Conservation (phyloP, 1,140 invertebrate species). For the Anastrepha obliqua region DNA sequence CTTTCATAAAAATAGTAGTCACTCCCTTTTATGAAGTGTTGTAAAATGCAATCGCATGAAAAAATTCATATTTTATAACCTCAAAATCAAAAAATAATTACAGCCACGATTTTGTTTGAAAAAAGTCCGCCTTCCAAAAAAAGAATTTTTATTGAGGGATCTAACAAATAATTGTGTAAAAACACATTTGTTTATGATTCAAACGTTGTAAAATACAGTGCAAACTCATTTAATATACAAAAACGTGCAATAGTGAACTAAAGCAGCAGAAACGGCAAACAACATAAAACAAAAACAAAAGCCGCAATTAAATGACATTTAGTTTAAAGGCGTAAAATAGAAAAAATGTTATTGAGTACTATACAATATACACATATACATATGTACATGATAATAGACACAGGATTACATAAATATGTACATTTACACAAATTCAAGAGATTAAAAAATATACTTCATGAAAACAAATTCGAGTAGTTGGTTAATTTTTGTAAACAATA, state of each 20-base stretch:
- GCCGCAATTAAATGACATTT: neutral
- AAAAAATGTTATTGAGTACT: neutral
- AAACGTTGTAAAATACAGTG: conserved; percentile 14
- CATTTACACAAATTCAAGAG: conserved; percentile 1
- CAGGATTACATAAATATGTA: neutral
- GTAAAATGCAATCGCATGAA: too few relatives aligned
- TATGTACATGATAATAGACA: neutral
- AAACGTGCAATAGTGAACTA: neutral
- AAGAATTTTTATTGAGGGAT: neutral
- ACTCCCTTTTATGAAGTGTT: too few relatives aligned
- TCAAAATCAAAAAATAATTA: too few relatives aligned
- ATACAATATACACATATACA: neutral
- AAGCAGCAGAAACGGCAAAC: neutral
- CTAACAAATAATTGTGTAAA: neutral
- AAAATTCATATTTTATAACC: too few relatives aligned
- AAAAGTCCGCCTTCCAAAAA: neutral
- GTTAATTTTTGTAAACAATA: neutral
- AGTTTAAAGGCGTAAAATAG: neutral
- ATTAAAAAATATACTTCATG: neutral
- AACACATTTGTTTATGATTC: neutral
- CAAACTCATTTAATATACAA: neutral
- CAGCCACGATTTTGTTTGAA: neutral
- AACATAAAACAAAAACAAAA: neutral
- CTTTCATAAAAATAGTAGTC: too few relatives aligned
- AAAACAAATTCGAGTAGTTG: neutral